Base-by-base conservation (phyloP, 2,797 vertebrate species). In the Cyclura pinguis region DNA sequence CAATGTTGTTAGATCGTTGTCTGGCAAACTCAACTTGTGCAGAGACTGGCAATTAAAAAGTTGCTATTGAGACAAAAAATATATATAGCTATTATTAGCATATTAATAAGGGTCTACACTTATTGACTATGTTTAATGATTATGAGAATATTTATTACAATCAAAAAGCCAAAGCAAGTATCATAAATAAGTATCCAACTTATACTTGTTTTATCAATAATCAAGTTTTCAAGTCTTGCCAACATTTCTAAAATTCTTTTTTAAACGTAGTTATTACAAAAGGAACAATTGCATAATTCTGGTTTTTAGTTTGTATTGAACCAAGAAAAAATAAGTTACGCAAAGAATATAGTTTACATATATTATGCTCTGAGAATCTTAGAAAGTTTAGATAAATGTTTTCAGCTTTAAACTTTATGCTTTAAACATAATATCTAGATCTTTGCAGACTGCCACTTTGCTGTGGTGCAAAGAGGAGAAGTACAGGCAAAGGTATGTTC, bases 1-100 rank as follows among this genome's bases (percentile, higher is more conserved):
- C 97, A 99, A 98, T 94, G 98, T 97, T 72, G 98, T 98, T 94
- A 99, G 97, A 97, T 99, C 99, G 97, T 99, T 99, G 97, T 99
- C 99, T 94, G 99, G 99, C 97, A 99, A 98, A 98, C 99, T 99
- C 98, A 99, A 97, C 93, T 98, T 98, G 95, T 98, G 97, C 95
- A 99, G 98, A 95, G 98, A 97, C 97, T 99, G 99, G 98, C 99
- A 99, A 98, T 99, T 99, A 97, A 99, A 99, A 96, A 99, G 98
- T 99, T 99, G 99, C 99, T 99, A 92, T 96, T 94, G 94, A 93
- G 94, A 96, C 92, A 96, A 87, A 93, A 35, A 94, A 90, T 89
- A 95, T 96, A 94, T 16, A 62, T 64, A 88, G 18, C 50, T 57
- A 90, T 89, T 88, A 77, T 14, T 0, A 94, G 85, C 95, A 95